These are phyloP conservation scores for Stichopus horrens DNA, from an alignment of 53 echinoderm and acorn worm genomes.

Conservation along the genomic window DNA sequence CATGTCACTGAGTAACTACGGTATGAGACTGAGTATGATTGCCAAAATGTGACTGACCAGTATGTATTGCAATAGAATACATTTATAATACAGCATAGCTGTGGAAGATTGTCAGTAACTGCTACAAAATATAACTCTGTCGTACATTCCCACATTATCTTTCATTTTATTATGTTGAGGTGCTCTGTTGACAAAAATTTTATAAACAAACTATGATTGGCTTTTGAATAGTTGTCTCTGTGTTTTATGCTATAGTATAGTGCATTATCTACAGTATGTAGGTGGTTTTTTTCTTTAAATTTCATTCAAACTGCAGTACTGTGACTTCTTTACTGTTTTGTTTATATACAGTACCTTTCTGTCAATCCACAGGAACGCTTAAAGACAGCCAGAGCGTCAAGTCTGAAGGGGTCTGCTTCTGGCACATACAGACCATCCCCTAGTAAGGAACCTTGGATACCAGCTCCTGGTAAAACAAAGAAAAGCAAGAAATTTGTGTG, in stretches of 20 bases:
- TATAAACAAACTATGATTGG: too few species aligned
- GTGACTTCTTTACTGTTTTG: not conserved
- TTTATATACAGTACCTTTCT: not conserved
- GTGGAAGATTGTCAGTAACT: too few species aligned
- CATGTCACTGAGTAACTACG: too few species aligned
- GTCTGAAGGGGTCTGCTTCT: not conserved
- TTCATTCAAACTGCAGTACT: not conserved
- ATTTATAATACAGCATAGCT: too few species aligned
- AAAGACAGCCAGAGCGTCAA: slow-evolving; percentile 53
- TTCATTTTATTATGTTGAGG: too few species aligned
- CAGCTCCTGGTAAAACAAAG: slow-evolving; percentile 82
- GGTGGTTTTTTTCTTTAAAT: not conserved
- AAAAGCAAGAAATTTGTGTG: slow-evolving; percentile 81
- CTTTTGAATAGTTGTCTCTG: too few species aligned
- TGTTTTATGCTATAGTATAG: not conserved
- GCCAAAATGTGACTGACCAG: too few species aligned
- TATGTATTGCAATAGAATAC: too few species aligned
- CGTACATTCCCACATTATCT: too few species aligned
- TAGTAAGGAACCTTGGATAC: slow-evolving; percentile 88
- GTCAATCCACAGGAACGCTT: slow-evolving; percentile 65
- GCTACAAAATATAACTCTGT: too few species aligned
- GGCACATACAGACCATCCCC: slow-evolving; percentile 27
- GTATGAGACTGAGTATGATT: too few species aligned
- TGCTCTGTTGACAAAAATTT: too few species aligned
- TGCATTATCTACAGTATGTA: not conserved